Percentiles rank a stretch among this genome's conserved stretches.
Conservation (phyloP, 1,140 invertebrate genomes). For the Aplysia californica region DNA sequence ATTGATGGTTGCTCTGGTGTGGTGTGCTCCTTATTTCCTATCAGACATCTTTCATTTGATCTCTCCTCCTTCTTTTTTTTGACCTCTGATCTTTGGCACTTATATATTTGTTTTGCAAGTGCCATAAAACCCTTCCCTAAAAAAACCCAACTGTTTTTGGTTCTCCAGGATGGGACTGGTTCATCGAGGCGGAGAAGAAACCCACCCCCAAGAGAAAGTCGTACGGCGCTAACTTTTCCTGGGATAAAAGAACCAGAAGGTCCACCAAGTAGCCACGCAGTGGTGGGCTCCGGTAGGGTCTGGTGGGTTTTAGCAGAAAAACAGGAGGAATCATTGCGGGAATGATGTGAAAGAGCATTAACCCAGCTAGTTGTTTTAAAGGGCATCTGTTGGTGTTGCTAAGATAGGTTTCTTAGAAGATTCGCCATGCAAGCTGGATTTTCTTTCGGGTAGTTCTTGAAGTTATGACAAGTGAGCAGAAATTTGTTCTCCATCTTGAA, state of each 20-base stretch:
- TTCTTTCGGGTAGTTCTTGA: too few species aligned
- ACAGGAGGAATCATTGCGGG: background rate
- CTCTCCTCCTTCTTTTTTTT: background rate
- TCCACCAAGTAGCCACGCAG: slow-evolving; percentile 84
- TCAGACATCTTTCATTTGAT: too few species aligned
- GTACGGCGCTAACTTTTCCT: slow-evolving; percentile 95
- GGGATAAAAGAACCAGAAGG: slow-evolving; percentile 94
- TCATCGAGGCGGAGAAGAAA: slow-evolving; percentile 80
- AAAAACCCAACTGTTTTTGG: background rate
- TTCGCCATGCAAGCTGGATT: too few species aligned
- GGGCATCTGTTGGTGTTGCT: background rate
- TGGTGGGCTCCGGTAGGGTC: too few species aligned
- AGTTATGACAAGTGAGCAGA: background rate
- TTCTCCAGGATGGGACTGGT: slow-evolving; percentile 81
- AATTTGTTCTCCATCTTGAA: background rate
- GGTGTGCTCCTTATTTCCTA: too few species aligned
- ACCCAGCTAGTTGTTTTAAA: background rate
- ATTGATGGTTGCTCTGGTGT: background rate
- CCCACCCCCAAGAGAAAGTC: slow-evolving; percentile 80
- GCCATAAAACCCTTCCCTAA: background rate
- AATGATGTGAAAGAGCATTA: background rate
- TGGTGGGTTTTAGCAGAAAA: too few species aligned
- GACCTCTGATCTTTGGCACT: background rate
- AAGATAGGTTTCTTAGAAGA: background rate
- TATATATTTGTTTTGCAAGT: background rate